phyloP scores from a whole-genome alignment of 2,113 vertebrate species.

The Prunella himalayana region DNA sequence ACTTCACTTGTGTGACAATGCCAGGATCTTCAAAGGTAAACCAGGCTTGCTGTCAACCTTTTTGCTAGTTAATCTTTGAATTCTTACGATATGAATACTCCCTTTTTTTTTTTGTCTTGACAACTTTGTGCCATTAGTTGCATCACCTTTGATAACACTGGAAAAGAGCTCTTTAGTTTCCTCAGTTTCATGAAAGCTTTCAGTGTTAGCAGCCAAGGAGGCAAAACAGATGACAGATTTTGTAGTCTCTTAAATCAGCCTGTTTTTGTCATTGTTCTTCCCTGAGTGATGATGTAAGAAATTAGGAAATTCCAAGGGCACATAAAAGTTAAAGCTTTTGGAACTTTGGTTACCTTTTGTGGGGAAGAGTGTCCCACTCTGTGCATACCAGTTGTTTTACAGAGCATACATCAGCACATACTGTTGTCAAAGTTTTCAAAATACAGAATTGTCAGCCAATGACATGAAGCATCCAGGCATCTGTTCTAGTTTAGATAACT shows the following conservation, averaged over 20 bases:
- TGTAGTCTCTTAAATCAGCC: not conserved
- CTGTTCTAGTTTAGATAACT: not conserved
- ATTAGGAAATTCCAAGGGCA: not conserved
- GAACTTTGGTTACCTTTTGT: not conserved
- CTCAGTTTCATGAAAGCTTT: not conserved
- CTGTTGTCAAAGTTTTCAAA: not conserved
- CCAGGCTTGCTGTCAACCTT: not conserved
- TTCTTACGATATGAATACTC: accelerated
- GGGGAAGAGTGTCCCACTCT: not conserved
- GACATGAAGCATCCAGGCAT: not conserved
- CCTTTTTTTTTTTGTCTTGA: no score
- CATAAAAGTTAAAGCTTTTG: not conserved
- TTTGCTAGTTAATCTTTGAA: not conserved
- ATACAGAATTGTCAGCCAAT: not conserved
- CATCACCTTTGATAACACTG: accelerated
- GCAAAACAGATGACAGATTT: not conserved
- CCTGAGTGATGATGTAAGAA: not conserved
- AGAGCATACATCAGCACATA: not conserved
- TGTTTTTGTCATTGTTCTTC: not conserved
- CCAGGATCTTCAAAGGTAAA: constrained; percentile 82
- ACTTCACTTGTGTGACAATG: constrained; percentile 85
- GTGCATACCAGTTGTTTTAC: not conserved
- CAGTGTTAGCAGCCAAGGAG: not conserved
- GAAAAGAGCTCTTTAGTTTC: not conserved
- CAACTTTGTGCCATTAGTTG: not conserved